A percentile compares a stretch with the other conserved stretches of the same genome.
Conservation (phyloP, 92 coral and sea anemone species). For the Virgularia gustaviana region DNA sequence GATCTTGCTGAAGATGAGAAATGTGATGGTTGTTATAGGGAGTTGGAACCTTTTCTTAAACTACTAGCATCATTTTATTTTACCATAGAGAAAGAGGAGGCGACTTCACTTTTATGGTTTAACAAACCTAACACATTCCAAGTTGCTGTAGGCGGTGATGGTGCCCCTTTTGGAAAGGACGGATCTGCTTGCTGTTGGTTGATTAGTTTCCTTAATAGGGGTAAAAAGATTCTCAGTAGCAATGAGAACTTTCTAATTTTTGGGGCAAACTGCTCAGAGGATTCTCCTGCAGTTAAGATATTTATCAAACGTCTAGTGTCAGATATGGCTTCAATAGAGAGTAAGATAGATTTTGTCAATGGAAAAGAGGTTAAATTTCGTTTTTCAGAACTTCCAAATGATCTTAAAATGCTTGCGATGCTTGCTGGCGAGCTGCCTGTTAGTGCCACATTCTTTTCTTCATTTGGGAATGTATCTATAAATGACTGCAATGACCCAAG, state of each 20-base stretch:
- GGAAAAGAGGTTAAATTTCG: slow-evolving; percentile 31
- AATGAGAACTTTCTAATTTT: slow-evolving; percentile 39
- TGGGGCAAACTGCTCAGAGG: slow-evolving; percentile 48
- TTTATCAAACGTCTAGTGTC: no score
- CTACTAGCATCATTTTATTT: no score
- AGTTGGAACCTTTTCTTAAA: no score
- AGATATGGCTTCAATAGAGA: no score
- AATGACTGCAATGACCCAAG: slow-evolving; percentile 35
- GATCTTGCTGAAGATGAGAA: slow-evolving; percentile 32
- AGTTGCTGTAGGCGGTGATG: no score
- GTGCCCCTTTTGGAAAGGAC: slow-evolving; percentile 40
- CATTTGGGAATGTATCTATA: slow-evolving; percentile 50
- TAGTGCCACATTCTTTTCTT: slow-evolving; percentile 45
- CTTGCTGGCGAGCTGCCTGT: slow-evolving; percentile 40
- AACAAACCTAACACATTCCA: slow-evolving; percentile 37
- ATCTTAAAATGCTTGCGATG: slow-evolving; percentile 32
- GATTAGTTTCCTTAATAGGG: slow-evolving; percentile 53
- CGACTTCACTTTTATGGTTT: no score
- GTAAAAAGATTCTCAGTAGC: slow-evolving; percentile 46
- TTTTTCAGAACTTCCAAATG: slow-evolving; percentile 40
- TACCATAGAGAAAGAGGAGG: no score
- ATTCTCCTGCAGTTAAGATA: no score
- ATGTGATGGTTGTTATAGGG: slow-evolving; percentile 34
- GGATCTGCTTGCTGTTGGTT: slow-evolving; percentile 26
- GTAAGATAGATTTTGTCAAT: slow-evolving; percentile 19